These are phyloP conservation scores for Eunapius fragilis DNA, from an alignment of 37 sponge, comb jelly and placozoan species.

Conservation along the genomic window DNA sequence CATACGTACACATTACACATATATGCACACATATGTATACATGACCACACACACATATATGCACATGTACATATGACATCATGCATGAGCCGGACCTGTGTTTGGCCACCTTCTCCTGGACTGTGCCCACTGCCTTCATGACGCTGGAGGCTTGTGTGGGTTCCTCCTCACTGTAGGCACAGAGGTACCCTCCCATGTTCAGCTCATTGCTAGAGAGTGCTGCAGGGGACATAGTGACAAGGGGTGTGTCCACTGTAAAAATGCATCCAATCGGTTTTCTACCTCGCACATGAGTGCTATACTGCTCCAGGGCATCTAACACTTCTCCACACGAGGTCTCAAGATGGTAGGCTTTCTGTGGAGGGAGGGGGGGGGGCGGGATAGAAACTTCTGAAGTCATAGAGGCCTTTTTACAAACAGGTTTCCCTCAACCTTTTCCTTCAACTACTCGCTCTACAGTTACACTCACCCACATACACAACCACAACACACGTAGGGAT, in stretches of 20 bases:
- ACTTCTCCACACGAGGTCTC: conserved; percentile 30
- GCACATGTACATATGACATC: background rate
- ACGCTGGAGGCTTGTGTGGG: conserved; percentile 63
- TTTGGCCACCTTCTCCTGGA: conserved; percentile 40
- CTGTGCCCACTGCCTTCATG: conserved; percentile 68
- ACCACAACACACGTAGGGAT: too few species aligned
- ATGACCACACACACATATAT: too few species aligned
- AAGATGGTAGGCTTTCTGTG: conserved; percentile 59
- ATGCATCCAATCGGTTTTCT: background rate
- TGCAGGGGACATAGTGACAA: too few species aligned
- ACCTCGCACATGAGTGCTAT: conserved; percentile 22
- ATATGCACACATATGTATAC: too few species aligned
- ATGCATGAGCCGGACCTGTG: conserved; percentile 19
- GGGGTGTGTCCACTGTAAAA: background rate
- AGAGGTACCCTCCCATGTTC: conserved; percentile 52
- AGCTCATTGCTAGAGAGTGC: conserved; percentile 42
- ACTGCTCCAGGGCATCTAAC: conserved; percentile 30
- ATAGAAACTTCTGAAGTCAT: conserved; percentile 1
- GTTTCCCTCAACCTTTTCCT: background rate
- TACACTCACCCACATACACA: conserved; percentile 3
- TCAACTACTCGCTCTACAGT: conserved; percentile 1
- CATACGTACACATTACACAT: too few species aligned
- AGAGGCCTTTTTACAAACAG: conserved; percentile 12
- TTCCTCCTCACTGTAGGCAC: conserved; percentile 58
- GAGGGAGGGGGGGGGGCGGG: background rate